Conservation (phyloP, 2,113 vertebrate species). For the Chunga burmeisteri region DNA sequence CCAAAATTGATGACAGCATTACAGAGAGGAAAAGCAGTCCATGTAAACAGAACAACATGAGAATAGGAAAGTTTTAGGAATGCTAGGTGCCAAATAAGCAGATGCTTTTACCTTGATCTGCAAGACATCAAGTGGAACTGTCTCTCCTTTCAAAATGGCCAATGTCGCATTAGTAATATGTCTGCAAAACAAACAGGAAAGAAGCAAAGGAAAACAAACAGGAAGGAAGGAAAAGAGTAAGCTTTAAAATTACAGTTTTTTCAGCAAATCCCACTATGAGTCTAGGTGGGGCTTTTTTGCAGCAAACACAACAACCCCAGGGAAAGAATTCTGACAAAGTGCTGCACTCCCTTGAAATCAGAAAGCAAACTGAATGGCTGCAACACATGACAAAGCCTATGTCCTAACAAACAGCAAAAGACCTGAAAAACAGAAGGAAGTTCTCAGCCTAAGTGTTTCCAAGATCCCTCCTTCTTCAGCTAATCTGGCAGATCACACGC, state of each 20-base stretch:
- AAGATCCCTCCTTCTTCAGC: background rate
- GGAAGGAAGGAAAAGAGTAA: background rate
- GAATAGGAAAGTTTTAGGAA: background rate
- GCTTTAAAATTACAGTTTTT: background rate
- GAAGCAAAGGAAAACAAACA: background rate
- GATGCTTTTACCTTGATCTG: slow-evolving; percentile 88
- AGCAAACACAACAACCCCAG: background rate
- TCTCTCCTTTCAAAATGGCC: slow-evolving; percentile 93
- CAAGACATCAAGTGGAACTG: slow-evolving; percentile 89
- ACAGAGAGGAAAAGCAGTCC: background rate
- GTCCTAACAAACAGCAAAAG: background rate
- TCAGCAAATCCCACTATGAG: background rate
- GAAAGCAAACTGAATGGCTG: background rate
- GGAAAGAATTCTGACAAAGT: background rate
- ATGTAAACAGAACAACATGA: background rate
- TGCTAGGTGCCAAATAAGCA: background rate
- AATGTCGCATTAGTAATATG: slow-evolving; percentile 89
- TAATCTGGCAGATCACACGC: background rate
- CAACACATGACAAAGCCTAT: background rate
- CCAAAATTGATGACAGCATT: background rate
- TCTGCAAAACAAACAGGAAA: slow-evolving; percentile 66
- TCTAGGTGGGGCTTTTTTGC: background rate
- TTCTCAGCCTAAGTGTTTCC: background rate
- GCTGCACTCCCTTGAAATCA: background rate
- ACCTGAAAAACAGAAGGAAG: background rate